Base-by-base conservation (phyloP, 2,113 vertebrate genomes). In the Crotalus horridus region DNA sequence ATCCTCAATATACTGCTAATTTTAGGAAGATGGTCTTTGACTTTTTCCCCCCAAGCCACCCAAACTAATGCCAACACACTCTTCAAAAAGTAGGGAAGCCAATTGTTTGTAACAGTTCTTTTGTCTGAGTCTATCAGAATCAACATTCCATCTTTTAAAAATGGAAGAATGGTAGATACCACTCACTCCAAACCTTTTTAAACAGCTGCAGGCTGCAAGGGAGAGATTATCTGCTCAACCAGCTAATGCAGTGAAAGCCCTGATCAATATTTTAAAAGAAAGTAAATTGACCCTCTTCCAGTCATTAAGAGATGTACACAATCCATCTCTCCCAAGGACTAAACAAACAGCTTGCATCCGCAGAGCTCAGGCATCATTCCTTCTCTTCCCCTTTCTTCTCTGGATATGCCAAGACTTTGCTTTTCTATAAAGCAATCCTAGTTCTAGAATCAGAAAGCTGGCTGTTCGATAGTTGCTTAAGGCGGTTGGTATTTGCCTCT, bases 211-310 rank as follows among this genome's bases (percentile, higher is more conserved):
- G 29, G 11, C 33, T 48, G 21, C 9, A 3, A 21, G 6, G 39
- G 29, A 46, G 53, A 0, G 95, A 94, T 96, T 96, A 95, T 96
- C 96, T 94, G 88, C 96, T 95, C 29, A 23, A 94, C 94, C 94
- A 88, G 29, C 96, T 95, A 95, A 95, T 74, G 53, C 88, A 95
- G 94, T 95, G 95, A 94, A 95, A 97, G 94, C 95, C 15, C 96
- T 95, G 94, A 97, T 97, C 96, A 95, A 96, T 97, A 96, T 95
- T 96, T 95, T 95, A 96, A 96, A 85, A 96, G 96, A 95, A 95
- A 96, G 95, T 94, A 96, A 97, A 96, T 94, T 95, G 96, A 96
- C 94, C 96, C 95, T 93, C 58, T 92, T 0, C 95, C 26, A 87
- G 94, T 95, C 46, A 54, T 93, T 94, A 95, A 92, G 91, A 92